Evolutionary conservation across 2,888 invertebrate species (phyloP), one percentile per base, ranked within the genome.

Genomic region (Schizotus pectinicornis): DNA sequence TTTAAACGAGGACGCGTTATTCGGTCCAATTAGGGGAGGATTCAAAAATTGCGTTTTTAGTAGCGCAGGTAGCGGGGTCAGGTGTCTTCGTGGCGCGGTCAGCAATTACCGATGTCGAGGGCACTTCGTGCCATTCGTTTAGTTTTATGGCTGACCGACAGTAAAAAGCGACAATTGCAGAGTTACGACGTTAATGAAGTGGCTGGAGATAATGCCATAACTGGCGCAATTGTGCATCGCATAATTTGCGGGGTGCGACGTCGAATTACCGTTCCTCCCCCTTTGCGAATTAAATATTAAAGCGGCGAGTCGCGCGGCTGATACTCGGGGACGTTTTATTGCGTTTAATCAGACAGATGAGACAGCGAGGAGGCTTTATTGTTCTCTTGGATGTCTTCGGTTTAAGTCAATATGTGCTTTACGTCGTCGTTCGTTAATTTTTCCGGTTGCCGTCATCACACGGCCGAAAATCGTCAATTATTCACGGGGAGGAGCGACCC

Each of bases 161-260:
- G 52, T 60, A 60, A 60, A 60, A 52, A 56, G 60, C n/a, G 60
- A 56, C 56, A 60, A 60, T 60, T 60, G 60, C 45, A 13, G 43
- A 41, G 43, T 37, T 37, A 46, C 56, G 49, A 46, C 56, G 49
- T 36, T 56, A 51, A 52, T 56, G 56, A 60, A 56, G 60, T 56
- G 56, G 43, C 41, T 47, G 43, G 47, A 51, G 50, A 59, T 59
- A 53, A 57, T 54, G 49, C 49, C 43, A 59, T 59, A 59, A 59
- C 53, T 47, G 47, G 36, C 38, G 53, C 14, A 59, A 54, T 41
- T 54, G 49, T 59, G 53, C 54, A 58, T 53, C 45, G 35, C 42
- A 58, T 58, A 58, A 58, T 58, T 58, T 46, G 37, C 47, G 41
- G 41, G 13, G 33, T 39, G 38, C 22, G 39, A 37, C 50, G 11